Base-by-base conservation (phyloP, 1,140 invertebrate genomes). In the Cotesia chilonis region DNA sequence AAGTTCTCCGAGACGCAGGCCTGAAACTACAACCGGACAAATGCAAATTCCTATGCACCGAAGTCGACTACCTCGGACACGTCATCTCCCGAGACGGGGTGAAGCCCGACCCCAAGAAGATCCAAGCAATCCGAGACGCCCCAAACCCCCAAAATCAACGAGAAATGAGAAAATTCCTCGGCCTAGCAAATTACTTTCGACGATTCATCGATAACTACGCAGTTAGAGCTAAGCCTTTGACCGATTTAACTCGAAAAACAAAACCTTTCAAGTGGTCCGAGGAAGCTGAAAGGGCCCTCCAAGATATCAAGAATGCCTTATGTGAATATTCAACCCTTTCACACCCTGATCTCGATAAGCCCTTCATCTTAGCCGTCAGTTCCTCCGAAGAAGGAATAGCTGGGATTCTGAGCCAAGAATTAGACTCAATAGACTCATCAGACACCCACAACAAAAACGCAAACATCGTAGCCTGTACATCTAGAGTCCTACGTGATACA, bases 11-110 rank as follows among this genome's bases (percentile, higher is more conserved):
- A 20, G 60, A 63, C 4, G 3, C 54, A 41, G 64, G 35, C 1
- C n/a, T 71, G 1, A 71, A 54, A n/a, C 60, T 65, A 1, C 35
- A 71, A 63, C 69, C 41, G 0, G 69, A 71, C 4, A 71, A 71
- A 54, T 71, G 69, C n/a, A 47, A 28, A 17, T 71, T 71, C 41
- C 5, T 76, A 3, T 47, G 54, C 35, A 9, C 68, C 3, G 72
- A 76, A 67, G 70, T 80, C 1, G 10, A 71, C 38, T 85, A 84
- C 57, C 76, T 88, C 9, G 88, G 17, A 1, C 57, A 59, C 28
- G 9, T 59, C 3, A 59, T 59, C 1, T 20, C 14, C 4, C n/a
- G 17, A 5, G 57, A 59, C 1, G 57, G 57, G 3, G 57, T 59
- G 9, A 59, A 35, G 36, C 57, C 57, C 0, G 57, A 59, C 20